Percentiles rank a stretch among this genome's conserved stretches.
These are phyloP conservation scores for Apeltes quadracus DNA, from an alignment of 2,113 vertebrate genomes.

Conservation along the genomic window DNA sequence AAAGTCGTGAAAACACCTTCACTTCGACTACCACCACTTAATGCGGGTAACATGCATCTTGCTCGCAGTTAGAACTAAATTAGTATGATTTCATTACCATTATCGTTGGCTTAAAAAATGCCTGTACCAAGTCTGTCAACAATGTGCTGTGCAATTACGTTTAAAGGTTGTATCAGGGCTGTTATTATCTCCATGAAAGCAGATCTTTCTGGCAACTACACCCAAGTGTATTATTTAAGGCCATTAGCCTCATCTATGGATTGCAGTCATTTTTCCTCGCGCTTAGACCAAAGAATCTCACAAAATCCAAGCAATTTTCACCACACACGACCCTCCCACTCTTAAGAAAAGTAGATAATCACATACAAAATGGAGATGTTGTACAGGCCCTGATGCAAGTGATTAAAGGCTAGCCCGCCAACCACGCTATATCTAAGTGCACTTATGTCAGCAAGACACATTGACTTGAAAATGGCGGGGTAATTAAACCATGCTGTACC, in stretches of 20 bases:
- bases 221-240: slow-evolving; percentile 66
- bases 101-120: slow-evolving; percentile 48
- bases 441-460: slow-evolving; percentile 67
- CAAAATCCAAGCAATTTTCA: slow-evolving; percentile 67
- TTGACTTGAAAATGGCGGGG: slow-evolving; percentile 60
- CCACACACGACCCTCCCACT: slow-evolving; percentile 54
- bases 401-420: slow-evolving; percentile 63
- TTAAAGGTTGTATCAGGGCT: slow-evolving; percentile 62
- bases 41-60: too few species aligned
- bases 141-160: slow-evolving; percentile 61
- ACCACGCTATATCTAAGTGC: slow-evolving; percentile 64
- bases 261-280: slow-evolving; percentile 56
- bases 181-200: slow-evolving; percentile 72
- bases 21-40: too few species aligned
- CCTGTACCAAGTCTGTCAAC: slow-evolving; percentile 53
- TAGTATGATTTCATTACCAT: slow-evolving; percentile 57
- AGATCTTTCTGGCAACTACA: slow-evolving; percentile 38
- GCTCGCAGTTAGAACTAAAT: slow-evolving; percentile 60
- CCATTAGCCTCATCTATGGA: slow-evolving; percentile 68
- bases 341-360: slow-evolving; percentile 59
- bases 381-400: slow-evolving; percentile 56
- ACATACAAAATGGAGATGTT: slow-evolving; percentile 53
- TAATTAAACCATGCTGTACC: slow-evolving; percentile 47
- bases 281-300: slow-evolving; percentile 54
- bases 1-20: slow-evolving; percentile 50